A percentile compares a stretch with the other conserved stretches of the same genome.
These are phyloP conservation scores for Trissonchulus sp. DNA, from an alignment of 2,888 invertebrate species.

Conservation along the genomic window DNA sequence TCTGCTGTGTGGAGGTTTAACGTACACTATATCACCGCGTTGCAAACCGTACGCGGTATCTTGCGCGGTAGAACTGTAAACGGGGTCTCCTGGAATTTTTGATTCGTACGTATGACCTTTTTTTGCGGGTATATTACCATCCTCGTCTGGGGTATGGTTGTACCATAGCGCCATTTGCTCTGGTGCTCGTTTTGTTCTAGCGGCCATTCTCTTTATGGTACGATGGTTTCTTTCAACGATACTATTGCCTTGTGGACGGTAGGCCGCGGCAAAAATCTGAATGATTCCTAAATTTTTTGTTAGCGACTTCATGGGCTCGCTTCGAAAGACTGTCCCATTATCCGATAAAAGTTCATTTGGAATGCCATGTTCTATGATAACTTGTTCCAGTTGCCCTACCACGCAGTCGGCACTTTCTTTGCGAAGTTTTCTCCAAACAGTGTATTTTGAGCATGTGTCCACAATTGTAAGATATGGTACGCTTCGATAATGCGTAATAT, in stretches of 20 bases:
- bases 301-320: background rate
- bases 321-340: conserved; percentile 1
- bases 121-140: too few relatives aligned
- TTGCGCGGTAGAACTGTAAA: too few relatives aligned
- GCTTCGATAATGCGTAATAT: conserved; percentile 12
- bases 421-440: conserved; percentile 10
- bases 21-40: too few relatives aligned
- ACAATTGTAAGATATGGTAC: conserved; percentile 10
- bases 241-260: conserved; percentile 9
- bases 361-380: too few relatives aligned
- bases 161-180: background rate
- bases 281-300: background rate
- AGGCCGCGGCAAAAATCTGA: background rate
- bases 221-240: conserved; percentile 1
- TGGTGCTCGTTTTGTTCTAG: background rate
- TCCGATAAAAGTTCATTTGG: background rate
- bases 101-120: too few relatives aligned
- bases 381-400: background rate
- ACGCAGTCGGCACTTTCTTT: background rate
- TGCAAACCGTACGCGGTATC: too few relatives aligned
- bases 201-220: conserved; percentile 3
- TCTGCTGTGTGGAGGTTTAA: too few relatives aligned
- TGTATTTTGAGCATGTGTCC: background rate
- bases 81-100: too few relatives aligned
- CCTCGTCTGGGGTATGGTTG: background rate